Evolutionary conservation across 2,888 invertebrate genomes (phyloP).

Genomic region (Selenia dentaria): DNA sequence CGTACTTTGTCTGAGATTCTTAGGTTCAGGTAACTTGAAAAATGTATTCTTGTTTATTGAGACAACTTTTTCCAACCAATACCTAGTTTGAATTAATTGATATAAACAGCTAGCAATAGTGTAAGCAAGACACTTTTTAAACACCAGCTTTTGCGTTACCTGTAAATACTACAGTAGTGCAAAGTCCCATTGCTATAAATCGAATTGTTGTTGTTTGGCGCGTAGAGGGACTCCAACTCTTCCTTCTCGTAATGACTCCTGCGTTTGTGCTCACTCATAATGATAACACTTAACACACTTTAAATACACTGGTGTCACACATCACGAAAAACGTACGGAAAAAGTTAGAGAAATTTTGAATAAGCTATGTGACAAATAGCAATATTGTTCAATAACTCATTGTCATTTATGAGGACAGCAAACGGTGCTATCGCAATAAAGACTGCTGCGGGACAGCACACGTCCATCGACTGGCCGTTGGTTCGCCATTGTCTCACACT

Average conservation of each 20-base stretch:
- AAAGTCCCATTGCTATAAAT: slow-evolving; percentile 84
- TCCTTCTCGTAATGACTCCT: slow-evolving; percentile 66
- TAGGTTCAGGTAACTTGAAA: too few relatives aligned
- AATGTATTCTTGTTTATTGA: too few relatives aligned
- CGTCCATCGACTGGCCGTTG: slow-evolving; percentile 59
- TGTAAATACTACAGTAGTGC: slow-evolving; percentile 85
- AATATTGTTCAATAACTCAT: slow-evolving; percentile 66
- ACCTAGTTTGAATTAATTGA: too few relatives aligned
- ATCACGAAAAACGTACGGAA: slow-evolving; percentile 29
- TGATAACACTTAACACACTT: slow-evolving; percentile 41
- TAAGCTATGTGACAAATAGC: slow-evolving; percentile 30
- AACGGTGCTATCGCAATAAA: slow-evolving; percentile 73
- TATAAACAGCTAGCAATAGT: too few relatives aligned
- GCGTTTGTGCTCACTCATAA: slow-evolving; percentile 73
- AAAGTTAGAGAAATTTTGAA: slow-evolving; percentile 28
- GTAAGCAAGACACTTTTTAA: too few relatives aligned
- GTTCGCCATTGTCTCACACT: slow-evolving; percentile 61
- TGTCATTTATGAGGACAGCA: slow-evolving; percentile 72
- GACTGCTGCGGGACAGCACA: slow-evolving; percentile 61
- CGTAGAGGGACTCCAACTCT: slow-evolving; percentile 66
- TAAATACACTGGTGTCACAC: slow-evolving; percentile 34
- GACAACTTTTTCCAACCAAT: too few relatives aligned
- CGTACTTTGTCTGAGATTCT: too few relatives aligned
- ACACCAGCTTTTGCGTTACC: too few relatives aligned
- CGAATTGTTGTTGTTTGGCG: slow-evolving; percentile 73